Evolutionary conservation across 2,888 invertebrate species (phyloP).

Genomic region (Scaptodrosophila latifasciaeformis): DNA sequence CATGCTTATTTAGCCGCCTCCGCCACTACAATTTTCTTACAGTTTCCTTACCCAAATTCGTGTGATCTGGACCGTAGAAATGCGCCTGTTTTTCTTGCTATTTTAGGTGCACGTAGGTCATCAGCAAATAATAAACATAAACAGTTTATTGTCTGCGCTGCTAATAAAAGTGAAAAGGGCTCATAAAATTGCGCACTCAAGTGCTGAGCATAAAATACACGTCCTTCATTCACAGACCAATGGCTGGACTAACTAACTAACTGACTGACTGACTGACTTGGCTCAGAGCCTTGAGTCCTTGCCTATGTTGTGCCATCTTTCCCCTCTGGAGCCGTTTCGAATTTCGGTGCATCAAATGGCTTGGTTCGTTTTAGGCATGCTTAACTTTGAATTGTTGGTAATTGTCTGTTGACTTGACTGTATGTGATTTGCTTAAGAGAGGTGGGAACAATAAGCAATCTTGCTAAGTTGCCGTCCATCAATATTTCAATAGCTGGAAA

Average conservation of each 20-base stretch:
- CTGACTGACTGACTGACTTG: no score
- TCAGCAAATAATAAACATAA: slow-evolving; percentile 71
- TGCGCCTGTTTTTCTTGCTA: neutral
- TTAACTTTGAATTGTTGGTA: slow-evolving; percentile 45
- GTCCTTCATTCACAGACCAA: slow-evolving; percentile 4
- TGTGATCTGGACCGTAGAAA: no score
- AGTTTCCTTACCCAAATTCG: no score
- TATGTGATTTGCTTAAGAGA: no score
- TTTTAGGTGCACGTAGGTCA: slow-evolving; percentile 65
- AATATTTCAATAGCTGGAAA: neutral
- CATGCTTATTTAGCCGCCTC: slow-evolving; percentile 44
- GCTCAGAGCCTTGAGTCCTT: no score
- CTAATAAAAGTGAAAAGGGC: slow-evolving; percentile 60
- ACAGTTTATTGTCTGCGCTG: slow-evolving; percentile 65
- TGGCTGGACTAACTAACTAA: no score
- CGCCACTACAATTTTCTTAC: no score
- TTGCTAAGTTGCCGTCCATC: no score
- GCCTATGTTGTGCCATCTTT: no score
- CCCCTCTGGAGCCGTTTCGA: neutral
- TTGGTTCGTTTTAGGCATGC: slow-evolving; percentile 24
- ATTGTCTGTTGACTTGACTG: slow-evolving; percentile 33
- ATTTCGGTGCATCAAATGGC: neutral
- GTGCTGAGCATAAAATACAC: slow-evolving; percentile 62
- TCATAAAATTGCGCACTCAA: slow-evolving; percentile 66
- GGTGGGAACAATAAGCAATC: no score